These are phyloP conservation scores for Prochilodus magdalenae DNA, from an alignment of 2,113 vertebrate genomes.

Conservation along the genomic window DNA sequence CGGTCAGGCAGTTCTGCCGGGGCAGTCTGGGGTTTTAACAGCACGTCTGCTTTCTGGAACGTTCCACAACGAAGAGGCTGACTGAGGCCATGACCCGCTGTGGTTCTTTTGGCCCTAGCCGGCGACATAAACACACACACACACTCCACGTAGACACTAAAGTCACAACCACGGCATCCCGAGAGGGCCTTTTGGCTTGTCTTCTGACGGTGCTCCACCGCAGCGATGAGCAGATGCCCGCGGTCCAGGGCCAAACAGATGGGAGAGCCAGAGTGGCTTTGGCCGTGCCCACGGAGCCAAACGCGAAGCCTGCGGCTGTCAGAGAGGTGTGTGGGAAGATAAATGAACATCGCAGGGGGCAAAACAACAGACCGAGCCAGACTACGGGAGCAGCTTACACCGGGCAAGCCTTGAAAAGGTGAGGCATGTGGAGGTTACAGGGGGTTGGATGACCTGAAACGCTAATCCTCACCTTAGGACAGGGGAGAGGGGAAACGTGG, in stretches of 20 bases:
- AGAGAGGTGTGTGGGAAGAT: conserved; percentile 74
- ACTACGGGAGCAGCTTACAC: conserved; percentile 75
- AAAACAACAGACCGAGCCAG: conserved; percentile 67
- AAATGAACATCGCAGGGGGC: conserved; percentile 71
- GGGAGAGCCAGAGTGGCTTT: conserved; percentile 69
- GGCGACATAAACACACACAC: conserved; percentile 48
- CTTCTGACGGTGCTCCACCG: conserved; percentile 78
- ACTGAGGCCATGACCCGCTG: conserved; percentile 69
- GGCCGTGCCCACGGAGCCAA: conserved; percentile 61
- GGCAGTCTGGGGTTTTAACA: conserved; percentile 56
- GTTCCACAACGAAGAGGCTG: conserved; percentile 69
- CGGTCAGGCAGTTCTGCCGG: conserved; percentile 62
- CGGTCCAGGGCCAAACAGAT: conserved; percentile 77
- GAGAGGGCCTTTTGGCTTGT: conserved; percentile 77
- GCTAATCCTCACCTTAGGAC: conserved; percentile 71
- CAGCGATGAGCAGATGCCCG: conserved; percentile 76
- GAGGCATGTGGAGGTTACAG: conserved; percentile 44
- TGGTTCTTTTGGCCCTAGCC: conserved; percentile 44
- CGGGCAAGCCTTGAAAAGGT: conserved; percentile 66
- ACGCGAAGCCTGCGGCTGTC: conserved; percentile 71
- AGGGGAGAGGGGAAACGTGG: conserved; percentile 31
- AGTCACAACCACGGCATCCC: conserved; percentile 56
- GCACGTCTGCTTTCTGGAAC: conserved; percentile 55
- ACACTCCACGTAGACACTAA: conserved; percentile 39
- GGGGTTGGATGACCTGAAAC: conserved; percentile 62